Conservation (phyloP, 1,140 invertebrate species). For the Kradibia gibbosae region DNA sequence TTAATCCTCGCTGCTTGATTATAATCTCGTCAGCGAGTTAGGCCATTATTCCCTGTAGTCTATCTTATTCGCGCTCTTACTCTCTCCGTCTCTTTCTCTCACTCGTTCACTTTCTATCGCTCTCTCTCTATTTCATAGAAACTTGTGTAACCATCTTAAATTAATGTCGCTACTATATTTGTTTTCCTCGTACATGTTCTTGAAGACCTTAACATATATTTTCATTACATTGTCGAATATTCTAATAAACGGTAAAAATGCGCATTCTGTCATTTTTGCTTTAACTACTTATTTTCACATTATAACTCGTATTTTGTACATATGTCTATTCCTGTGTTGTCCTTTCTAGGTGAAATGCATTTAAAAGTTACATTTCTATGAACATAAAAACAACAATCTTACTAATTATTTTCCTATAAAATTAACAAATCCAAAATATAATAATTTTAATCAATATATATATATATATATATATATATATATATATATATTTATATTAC, state of each 20-base stretch:
- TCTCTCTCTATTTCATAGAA: background rate
- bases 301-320: too few relatives aligned
- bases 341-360: too few relatives aligned
- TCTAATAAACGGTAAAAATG: background rate
- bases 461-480: too few relatives aligned
- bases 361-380: too few relatives aligned
- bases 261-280: background rate
- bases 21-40: slow-evolving; percentile 73
- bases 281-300: too few relatives aligned
- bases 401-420: too few relatives aligned
- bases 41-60: slow-evolving; percentile 57
- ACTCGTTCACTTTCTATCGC: background rate
- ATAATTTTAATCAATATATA: too few relatives aligned
- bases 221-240: slow-evolving; percentile 1
- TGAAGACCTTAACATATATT: background rate
- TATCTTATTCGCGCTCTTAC: background rate
- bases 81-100: background rate
- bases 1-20: slow-evolving; percentile 70
- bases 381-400: too few relatives aligned
- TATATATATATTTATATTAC: too few relatives aligned
- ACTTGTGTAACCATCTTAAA: background rate
- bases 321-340: too few relatives aligned
- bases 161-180: background rate
- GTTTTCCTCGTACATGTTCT: background rate
- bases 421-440: too few relatives aligned